Percentiles rank a stretch among this genome's conserved stretches.
These are phyloP conservation scores for Drosophila kanekoi DNA, from an alignment of 2,888 invertebrate species.

Conservation along the genomic window DNA sequence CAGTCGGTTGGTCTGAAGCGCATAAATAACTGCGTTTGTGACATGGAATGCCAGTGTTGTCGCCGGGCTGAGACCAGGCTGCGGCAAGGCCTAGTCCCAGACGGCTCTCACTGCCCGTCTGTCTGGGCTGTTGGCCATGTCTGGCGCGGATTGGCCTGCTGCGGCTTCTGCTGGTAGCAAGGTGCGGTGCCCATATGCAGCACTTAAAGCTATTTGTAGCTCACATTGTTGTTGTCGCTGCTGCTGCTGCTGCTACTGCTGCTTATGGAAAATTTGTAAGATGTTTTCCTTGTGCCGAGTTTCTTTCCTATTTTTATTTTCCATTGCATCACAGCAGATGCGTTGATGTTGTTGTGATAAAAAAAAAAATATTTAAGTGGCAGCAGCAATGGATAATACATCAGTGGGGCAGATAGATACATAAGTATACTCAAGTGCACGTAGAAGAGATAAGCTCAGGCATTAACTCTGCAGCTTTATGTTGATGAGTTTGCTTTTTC, in stretches of 20 bases:
- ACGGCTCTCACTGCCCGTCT: slow-evolving; percentile 66
- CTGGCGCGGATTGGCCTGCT: slow-evolving; percentile 71
- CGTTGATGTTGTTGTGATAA: slow-evolving; percentile 43
- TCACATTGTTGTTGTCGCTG: slow-evolving; percentile 47
- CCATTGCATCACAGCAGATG: slow-evolving; percentile 67
- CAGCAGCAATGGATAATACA: slow-evolving; percentile 38
- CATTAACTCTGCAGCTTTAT: slow-evolving; percentile 34
- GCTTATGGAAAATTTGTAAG: slow-evolving; percentile 78
- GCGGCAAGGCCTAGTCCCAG: slow-evolving; percentile 61
- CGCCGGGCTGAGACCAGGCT: slow-evolving; percentile 29
- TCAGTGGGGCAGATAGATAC: slow-evolving; percentile 28
- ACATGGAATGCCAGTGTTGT: slow-evolving; percentile 65
- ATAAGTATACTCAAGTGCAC: slow-evolving; percentile 33
- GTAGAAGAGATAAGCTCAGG: slow-evolving; percentile 22
- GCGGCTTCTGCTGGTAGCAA: slow-evolving; percentile 70
- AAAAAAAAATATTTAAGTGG: slow-evolving; percentile 44
- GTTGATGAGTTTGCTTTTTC: slow-evolving; percentile 28
- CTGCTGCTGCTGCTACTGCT: slow-evolving; percentile 44
- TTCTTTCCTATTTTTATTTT: slow-evolving; percentile 40
- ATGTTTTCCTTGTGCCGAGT: slow-evolving; percentile 72
- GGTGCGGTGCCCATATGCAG: slow-evolving; percentile 79
- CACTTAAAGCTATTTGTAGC: slow-evolving; percentile 76
- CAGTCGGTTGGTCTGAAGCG: slow-evolving; percentile 73
- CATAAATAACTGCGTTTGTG: slow-evolving; percentile 81
- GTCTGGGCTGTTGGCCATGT: slow-evolving; percentile 72